Percentiles rank a stretch among this genome's conserved stretches.
Evolutionary conservation across 1,140 invertebrate species (phyloP).

Genomic region (Lepidotrigona ventralis): DNA sequence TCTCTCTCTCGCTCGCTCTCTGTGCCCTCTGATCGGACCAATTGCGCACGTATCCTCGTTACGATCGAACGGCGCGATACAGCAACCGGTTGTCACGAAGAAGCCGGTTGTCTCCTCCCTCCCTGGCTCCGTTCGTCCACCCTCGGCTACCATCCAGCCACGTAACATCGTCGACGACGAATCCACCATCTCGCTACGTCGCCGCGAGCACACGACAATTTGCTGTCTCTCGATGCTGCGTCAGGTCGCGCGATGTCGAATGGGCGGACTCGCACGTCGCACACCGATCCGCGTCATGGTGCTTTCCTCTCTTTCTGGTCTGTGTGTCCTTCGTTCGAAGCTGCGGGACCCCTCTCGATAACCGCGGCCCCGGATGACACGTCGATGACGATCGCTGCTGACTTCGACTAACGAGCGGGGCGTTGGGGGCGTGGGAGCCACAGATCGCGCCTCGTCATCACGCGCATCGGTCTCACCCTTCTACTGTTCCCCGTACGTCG

Average conservation of each 20-base stretch:
- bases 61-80: constrained; percentile 6
- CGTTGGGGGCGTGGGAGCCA: constrained; percentile 71
- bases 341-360: constrained; percentile 37
- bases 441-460: constrained; percentile 79
- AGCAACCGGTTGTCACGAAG: constrained; percentile 22
- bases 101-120: background rate
- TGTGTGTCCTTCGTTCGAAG: constrained; percentile 44
- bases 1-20: no score
- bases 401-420: constrained; percentile 80
- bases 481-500: background rate
- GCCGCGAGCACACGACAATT: constrained; percentile 69
- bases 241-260: constrained; percentile 74
- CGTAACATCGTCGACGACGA: background rate
- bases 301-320: constrained; percentile 25
- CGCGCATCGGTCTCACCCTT: constrained; percentile 58
- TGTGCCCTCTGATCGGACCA: constrained; percentile 17
- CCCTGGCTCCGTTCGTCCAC: background rate
- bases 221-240: constrained; percentile 70
- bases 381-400: constrained; percentile 80
- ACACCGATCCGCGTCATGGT: constrained; percentile 13
- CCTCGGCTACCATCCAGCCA: constrained; percentile 21
- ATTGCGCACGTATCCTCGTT: constrained; percentile 43
- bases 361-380: constrained; percentile 76
- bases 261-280: constrained; percentile 60
- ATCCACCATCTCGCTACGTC: constrained; percentile 38